A percentile compares a stretch with the other conserved stretches of the same genome.
phyloP scores from a whole-genome alignment of 1,140 invertebrate genomes.

The Hormaphis cornu region DNA sequence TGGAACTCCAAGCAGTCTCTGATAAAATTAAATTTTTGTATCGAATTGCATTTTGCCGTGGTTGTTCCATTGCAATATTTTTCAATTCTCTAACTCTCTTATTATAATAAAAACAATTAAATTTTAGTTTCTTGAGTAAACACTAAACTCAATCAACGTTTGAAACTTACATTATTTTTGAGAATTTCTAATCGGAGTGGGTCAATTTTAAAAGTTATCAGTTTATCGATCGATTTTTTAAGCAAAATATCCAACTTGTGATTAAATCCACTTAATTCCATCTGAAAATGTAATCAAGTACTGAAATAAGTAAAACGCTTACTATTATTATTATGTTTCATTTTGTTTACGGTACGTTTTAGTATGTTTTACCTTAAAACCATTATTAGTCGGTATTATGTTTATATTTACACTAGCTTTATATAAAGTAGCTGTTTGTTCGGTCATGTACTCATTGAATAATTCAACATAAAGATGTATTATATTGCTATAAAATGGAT shows the following conservation, averaged over 20 bases:
- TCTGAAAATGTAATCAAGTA: conserved; percentile 48
- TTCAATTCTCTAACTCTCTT: conserved; percentile 64
- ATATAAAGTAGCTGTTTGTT: conserved; percentile 83
- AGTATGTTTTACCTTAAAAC: conserved; percentile 59
- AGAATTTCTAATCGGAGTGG: conserved; percentile 78
- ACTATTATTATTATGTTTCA: too few species aligned
- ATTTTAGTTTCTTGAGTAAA: neutral
- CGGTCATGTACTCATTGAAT: conserved; percentile 76
- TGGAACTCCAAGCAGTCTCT: conserved; percentile 79
- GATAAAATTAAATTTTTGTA: conserved; percentile 72
- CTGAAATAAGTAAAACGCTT: too few species aligned
- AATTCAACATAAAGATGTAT: conserved; percentile 73
- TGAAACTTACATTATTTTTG: conserved; percentile 64
- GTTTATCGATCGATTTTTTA: conserved; percentile 74
- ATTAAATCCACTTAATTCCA: conserved; percentile 79
- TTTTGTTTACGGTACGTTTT: too few species aligned
- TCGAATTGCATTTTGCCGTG: conserved; percentile 86
- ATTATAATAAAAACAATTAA: conserved; percentile 37
- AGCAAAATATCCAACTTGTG: conserved; percentile 80
- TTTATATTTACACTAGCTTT: conserved; percentile 76
- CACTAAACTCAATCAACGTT: neutral
- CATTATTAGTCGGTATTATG: conserved; percentile 68
- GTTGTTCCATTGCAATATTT: conserved; percentile 81
- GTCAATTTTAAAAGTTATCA: conserved; percentile 73
- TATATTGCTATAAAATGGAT: conserved; percentile 74